These are phyloP conservation scores for Seriola dumerili DNA, from an alignment of 2,113 vertebrate genomes.

Conservation along the genomic window DNA sequence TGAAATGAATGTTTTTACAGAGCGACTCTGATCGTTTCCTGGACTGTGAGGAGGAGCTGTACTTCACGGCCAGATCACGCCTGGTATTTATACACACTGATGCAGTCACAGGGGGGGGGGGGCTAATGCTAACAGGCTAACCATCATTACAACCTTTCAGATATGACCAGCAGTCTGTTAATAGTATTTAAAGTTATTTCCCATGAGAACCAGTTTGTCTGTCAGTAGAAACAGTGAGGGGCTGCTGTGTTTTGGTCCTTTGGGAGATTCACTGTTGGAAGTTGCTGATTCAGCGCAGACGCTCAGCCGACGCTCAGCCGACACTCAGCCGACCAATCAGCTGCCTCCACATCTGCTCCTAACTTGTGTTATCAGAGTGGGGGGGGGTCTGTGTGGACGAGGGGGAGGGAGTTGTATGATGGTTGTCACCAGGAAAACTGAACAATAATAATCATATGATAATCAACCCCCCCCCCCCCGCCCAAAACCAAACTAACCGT, in stretches of 20 bases:
- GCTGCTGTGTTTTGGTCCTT: too few relatives aligned
- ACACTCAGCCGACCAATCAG: constrained; percentile 2
- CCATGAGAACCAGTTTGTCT: too few relatives aligned
- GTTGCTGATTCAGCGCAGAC: constrained; percentile 20
- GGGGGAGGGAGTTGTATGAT: neutral
- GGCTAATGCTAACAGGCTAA: neutral
- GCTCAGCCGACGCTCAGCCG: neutral
- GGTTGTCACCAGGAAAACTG: too few relatives aligned
- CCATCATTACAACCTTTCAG: too few relatives aligned
- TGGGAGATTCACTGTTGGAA: neutral
- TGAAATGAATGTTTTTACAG: constrained; percentile 73
- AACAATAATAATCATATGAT: too few relatives aligned
- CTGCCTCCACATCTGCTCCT: neutral
- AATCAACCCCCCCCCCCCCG: too few relatives aligned
- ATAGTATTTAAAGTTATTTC: too few relatives aligned
- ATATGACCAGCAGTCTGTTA: too few relatives aligned
- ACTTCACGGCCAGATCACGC: constrained; percentile 96
- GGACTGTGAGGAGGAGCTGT: constrained; percentile 94
- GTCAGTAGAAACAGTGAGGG: too few relatives aligned
- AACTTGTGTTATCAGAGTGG: neutral
- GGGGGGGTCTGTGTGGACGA: too few relatives aligned
- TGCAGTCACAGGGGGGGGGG: neutral
- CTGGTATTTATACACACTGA: constrained; percentile 83
- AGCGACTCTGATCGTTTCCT: constrained; percentile 91
- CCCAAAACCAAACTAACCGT: neutral